Base-by-base conservation (phyloP, 2,888 invertebrate species). In the Melanotus villosus region DNA sequence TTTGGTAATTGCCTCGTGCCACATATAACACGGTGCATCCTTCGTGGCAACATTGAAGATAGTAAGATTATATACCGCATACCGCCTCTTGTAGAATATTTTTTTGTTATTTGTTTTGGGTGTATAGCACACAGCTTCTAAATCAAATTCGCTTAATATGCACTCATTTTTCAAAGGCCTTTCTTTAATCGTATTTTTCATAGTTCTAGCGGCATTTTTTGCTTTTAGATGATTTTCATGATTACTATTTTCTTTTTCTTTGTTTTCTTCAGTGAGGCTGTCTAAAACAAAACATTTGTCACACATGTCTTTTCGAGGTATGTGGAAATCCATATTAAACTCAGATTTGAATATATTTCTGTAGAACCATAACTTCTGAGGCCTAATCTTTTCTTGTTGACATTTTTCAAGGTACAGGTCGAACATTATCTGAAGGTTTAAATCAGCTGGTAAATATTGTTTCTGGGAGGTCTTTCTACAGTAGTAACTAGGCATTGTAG, bases 201-300 rank as follows among this genome's bases (percentile, higher is more conserved):
- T 26, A 26, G 26, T 26, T 26, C 26, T 7, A 26, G 26, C 26
- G 3, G 26, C 26, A 26, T 26, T 14, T 45, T 7, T 16, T 16
- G 5, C 18, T 45, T 9, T 14, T 16, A 18, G 18, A 7, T 26
- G 26, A 5, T 26, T 26, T 26, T 26, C 26, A 26, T 26, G 26
- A 5, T 26, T 16, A 6, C 14, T 18, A 14, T 18, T 45, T 45
- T 45, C 45, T 9, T 18, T 45, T 45, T 45, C 14, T 16, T 45
- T 45, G 18, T 9, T 16, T 45, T 45, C 45, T 45, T 45, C 47
- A 10, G 10, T 47, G 10, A 47, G 21, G 10, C 47, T 47, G n/a
- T 47, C 23, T 7, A 47, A 47, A 47, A 47, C 47, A 10, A 47
- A 47, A n/a, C 47, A 47, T 47, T 47, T 47, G 47, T 47, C 47